phyloP scores from a whole-genome alignment of 2,888 invertebrate genomes.

The Marronus borbonicus region DNA sequence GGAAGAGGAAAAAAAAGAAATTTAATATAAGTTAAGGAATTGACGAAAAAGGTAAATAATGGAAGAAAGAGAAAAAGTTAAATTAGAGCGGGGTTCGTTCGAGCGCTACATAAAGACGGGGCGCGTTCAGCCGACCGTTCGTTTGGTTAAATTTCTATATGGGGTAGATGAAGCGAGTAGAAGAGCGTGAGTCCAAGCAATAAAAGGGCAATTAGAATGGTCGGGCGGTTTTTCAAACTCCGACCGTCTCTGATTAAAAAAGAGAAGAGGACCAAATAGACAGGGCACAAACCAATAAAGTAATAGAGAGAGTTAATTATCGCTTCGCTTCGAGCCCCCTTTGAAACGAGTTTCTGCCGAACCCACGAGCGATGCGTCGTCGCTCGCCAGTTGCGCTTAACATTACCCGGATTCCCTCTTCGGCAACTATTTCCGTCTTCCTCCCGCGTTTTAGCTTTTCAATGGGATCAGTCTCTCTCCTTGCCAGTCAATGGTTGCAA shows the following conservation, averaged over 20 bases:
- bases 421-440: conserved; percentile 12
- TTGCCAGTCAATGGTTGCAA: conserved; percentile 10
- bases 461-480: conserved; percentile 9
- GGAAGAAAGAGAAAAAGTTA: conserved; percentile 61
- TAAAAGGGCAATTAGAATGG: conserved; percentile 70
- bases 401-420: conserved; percentile 8
- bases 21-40: conserved; percentile 54
- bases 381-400: neutral
- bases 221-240: conserved; percentile 67
- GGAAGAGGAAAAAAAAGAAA: conserved; percentile 46
- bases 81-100: conserved; percentile 58
- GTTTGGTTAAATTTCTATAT: conserved; percentile 68
- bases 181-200: conserved; percentile 64
- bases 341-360: conserved; percentile 38
- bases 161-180: conserved; percentile 65
- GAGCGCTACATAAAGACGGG: conserved; percentile 52
- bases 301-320: conserved; percentile 70
- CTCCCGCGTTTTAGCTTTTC: neutral
- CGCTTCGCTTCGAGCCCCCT: conserved; percentile 53
- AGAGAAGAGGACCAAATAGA: conserved; percentile 69
- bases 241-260: conserved; percentile 69
- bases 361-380: conserved; percentile 26
- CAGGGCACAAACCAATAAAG: conserved; percentile 70
- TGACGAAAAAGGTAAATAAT: conserved; percentile 54
- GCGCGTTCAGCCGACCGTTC: conserved; percentile 64